Base-by-base conservation (phyloP, 2,797 vertebrate species). In the Moxostoma hubbsi region DNA sequence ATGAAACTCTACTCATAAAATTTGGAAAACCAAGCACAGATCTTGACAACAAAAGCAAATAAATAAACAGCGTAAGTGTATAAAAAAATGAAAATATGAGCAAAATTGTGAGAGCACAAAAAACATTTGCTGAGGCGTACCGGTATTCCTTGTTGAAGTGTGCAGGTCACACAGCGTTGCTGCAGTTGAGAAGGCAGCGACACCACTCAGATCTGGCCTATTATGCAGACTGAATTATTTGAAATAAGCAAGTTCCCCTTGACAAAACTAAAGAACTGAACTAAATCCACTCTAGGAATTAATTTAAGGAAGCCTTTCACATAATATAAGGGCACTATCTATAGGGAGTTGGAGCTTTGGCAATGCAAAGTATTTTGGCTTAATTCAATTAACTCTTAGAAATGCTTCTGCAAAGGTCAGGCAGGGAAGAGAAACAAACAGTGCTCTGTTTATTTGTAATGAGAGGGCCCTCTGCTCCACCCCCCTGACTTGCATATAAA, bases 401-500 rank as follows among this genome's bases (percentile, higher is more conserved):
- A 83, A 84, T 75, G 53, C 57, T 47, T 76, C 54, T 80, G 66
- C 45, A 74, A 77, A 82, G 83, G 75, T 77, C 78, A 69, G 18
- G 9, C n/a, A 47, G 59, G 61, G 61, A 53, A 67, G 18, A 11
- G 69, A 76, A 79, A 75, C 77, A 81, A 83, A 83, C 67, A 64
- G 47, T 6, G 65, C 81, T 85, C 76, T 83, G 69, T 85, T 82
- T 65, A 72, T 73, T 2, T 24, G 24, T 24, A 24, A 24, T 24
- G 59, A 63, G 68, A 71, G 3, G n/a, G 57, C 49, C 73, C 53
- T 49, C 63, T 71, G 11, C 53, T 62, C 43, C 16, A 61, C 36
- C 62, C 55, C 77, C 77, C 24, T 85, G 82, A 86, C 80, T 77
- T 73, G 83, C 70, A 85, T 86, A 77, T 82, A 77, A 86, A 86